These are phyloP conservation scores for Euplexia lucipara DNA, from an alignment of 2,888 invertebrate genomes.

Conservation along the genomic window DNA sequence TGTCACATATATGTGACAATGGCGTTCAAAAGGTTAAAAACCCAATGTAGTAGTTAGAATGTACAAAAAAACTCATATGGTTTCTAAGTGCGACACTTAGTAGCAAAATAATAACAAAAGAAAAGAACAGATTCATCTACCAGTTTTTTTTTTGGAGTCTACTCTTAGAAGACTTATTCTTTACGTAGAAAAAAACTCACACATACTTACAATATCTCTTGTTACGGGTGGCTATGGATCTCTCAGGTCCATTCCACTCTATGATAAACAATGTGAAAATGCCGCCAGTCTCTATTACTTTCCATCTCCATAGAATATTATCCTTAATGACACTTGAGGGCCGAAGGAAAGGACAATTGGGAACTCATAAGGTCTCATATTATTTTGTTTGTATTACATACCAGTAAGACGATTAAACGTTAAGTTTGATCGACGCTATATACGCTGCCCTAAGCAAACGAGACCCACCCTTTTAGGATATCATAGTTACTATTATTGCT, in stretches of 20 bases:
- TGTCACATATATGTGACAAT: too few species aligned
- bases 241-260: not conserved
- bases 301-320: constrained; percentile 27
- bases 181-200: too few species aligned
- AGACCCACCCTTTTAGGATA: constrained; percentile 59
- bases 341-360: constrained; percentile 33
- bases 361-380: constrained; percentile 57
- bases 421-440: constrained; percentile 69
- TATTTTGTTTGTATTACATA: constrained; percentile 38
- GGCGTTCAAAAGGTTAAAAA: too few species aligned
- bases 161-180: too few species aligned
- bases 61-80: too few species aligned
- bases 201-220: too few species aligned
- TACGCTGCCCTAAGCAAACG: constrained; percentile 68
- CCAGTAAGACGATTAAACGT: constrained; percentile 69
- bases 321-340: constrained; percentile 39
- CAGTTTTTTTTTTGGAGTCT: too few species aligned
- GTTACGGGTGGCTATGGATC: too few species aligned
- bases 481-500: constrained; percentile 63
- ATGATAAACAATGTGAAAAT: constrained; percentile 11
- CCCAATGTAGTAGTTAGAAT: too few species aligned
- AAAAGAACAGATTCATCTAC: not conserved
- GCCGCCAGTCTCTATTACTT: not conserved
- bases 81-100: not conserved
- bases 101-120: not conserved